Evolutionary conservation across 2,888 invertebrate genomes (phyloP), one percentile per base, ranked within the genome.

Genomic region (Invenusta paracnida): DNA sequence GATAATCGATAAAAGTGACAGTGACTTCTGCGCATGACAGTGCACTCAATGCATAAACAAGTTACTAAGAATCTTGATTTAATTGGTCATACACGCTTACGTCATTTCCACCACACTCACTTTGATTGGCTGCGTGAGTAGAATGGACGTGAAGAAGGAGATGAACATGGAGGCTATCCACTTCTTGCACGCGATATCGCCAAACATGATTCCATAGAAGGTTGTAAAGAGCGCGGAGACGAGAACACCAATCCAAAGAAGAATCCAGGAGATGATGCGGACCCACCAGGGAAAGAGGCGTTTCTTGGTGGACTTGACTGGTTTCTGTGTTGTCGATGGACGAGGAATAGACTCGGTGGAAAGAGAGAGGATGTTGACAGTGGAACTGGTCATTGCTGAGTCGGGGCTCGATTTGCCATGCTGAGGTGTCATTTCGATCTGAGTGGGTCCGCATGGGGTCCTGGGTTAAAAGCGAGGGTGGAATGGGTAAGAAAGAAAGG

Each of bases 51-150:
- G n/a, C n/a, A n/a, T n/a, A n/a, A n/a, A n/a, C n/a, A n/a, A n/a
- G n/a, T n/a, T n/a, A n/a, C n/a, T n/a, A n/a, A n/a, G n/a, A n/a
- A n/a, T n/a, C n/a, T n/a, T n/a, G n/a, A n/a, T n/a, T n/a, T n/a
- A n/a, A n/a, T n/a, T n/a, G n/a, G n/a, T n/a, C n/a, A n/a, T n/a
- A n/a, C n/a, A n/a, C n/a, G n/a, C n/a, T n/a, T n/a, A n/a, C n/a
- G n/a, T n/a, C n/a, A n/a, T n/a, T n/a, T n/a, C n/a, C n/a, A n/a
- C n/a, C n/a, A n/a, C n/a, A n/a, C n/a, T n/a, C n/a, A 92, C 92
- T 90, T 93, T 92, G 73, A 93, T 89, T 0, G 93, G 93, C 87
- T 93, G 92, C 2, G 92, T 92, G 25, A 93, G 87, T 87, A 93
- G 90, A 0, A 93, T 89, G 0, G 92, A 92, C 2, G 91, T 90